Base-by-base conservation (phyloP, 30 jellyfish, hydroid and myxozoan species). In the Turritopsis dohrnii region DNA sequence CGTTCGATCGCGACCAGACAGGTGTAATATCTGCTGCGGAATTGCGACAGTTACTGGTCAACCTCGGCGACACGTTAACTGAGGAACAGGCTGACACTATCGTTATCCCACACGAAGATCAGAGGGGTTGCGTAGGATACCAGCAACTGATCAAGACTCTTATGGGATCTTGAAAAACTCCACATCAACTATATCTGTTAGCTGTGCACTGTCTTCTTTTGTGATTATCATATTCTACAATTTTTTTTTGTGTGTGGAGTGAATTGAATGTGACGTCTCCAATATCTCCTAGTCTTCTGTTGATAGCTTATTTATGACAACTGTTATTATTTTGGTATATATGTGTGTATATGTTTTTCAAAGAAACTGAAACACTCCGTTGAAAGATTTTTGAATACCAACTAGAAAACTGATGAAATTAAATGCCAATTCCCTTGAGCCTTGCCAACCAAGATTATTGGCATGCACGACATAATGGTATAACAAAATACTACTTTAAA, bases 11-110 rank as follows among this genome's bases (percentile, higher is more conserved):
- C n/a, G 98, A 93, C 27, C 93, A 86, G 53, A 83, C 96, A 29
- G 98, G 98, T n/a, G 83, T 76, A 76, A 79, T 93, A n/a, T 79
- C 95, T 7, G 96, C 96, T 0, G 98, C 96, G 19, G 96, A 93
- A 75, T 65, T 93, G 80, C 81, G 98, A 28, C 98, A 93, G 75
- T 81, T 93, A 41, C 85, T 93, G 60, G 75, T 81, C 20, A 88
- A 93, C 84, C 80, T 93, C 23, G 98, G 96, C 18, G 98, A 93
- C 92, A 93, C 86, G 72, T 84, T 93, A 92, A 93, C 95, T 13
- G 98, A 93, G 74, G 88, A 85, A 66, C 96, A 93, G 71, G 95
- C 90, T 22, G 98, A 93, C 28, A 89, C 84, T 21, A 89, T 93
- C 65, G 86, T 93, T 22, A 52, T 76, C 65, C 96, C 91, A 60